Conservation (phyloP, 2,113 vertebrate genomes). For the Marcusenius ussheri region DNA sequence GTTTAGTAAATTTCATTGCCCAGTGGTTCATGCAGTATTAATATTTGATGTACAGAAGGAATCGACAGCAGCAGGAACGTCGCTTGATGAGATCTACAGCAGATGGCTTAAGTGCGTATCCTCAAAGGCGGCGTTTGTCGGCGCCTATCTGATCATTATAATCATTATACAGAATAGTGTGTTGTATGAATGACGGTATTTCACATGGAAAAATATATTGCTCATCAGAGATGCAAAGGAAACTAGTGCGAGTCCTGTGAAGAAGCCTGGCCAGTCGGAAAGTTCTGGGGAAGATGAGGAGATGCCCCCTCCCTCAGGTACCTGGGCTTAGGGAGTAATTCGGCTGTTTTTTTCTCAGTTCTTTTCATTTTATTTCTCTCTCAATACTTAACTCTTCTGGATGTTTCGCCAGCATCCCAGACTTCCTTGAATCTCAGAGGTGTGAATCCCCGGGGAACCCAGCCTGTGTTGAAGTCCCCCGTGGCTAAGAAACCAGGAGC, state of each 20-base stretch:
- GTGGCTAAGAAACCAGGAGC: neutral
- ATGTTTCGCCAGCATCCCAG: neutral
- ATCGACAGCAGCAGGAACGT: neutral
- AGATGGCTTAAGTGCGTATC: constrained; percentile 52
- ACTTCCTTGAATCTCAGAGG: neutral
- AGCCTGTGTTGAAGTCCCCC: neutral
- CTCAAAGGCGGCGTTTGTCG: neutral
- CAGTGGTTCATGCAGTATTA: neutral
- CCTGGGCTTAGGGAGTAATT: neutral
- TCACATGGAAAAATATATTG: neutral
- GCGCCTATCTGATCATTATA: neutral
- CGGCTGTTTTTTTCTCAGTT: neutral
- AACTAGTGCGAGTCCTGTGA: constrained; percentile 7
- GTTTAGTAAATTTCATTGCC: neutral
- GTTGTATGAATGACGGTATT: neutral
- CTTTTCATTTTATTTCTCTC: neutral
- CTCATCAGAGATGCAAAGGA: constrained; percentile 14
- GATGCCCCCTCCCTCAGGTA: constrained; percentile 2
- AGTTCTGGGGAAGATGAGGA: constrained; percentile 13
- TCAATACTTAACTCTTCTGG: neutral
- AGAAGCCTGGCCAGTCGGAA: constrained; percentile 19
- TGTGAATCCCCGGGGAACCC: neutral
- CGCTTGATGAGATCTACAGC: constrained; percentile 53
- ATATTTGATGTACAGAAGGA: constrained; percentile 25
- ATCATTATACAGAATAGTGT: neutral